Evolutionary conservation across 2,888 invertebrate genomes (phyloP).

Genomic region (Eustalomyia histrio): DNA sequence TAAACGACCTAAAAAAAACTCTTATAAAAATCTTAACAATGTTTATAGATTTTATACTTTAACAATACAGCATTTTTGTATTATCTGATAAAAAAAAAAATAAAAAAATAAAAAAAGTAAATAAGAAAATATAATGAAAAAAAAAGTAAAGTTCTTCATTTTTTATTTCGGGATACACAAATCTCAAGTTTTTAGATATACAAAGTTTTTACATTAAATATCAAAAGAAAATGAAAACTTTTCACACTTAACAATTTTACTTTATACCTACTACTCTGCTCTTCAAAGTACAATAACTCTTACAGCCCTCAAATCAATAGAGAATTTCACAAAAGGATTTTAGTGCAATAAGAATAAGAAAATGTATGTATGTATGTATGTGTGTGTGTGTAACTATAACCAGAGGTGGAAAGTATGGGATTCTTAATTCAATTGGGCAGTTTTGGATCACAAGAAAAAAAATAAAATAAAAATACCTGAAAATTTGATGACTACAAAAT

Average conservation of each 20-base stretch:
- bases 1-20: conserved; percentile 9
- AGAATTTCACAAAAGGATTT: background rate
- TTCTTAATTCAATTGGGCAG: too few relatives aligned
- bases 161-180: conserved; percentile 4
- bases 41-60: background rate
- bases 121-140: background rate
- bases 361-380: too few relatives aligned
- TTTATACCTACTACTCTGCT: background rate
- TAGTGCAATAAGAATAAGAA: too few relatives aligned
- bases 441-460: too few relatives aligned
- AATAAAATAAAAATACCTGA: too few relatives aligned
- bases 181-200: conserved; percentile 17
- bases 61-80: background rate
- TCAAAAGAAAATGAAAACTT: conserved; percentile 30
- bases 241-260: conserved; percentile 12
- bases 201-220: conserved; percentile 33
- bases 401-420: too few relatives aligned
- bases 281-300: background rate
- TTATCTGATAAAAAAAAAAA: background rate
- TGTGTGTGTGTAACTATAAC: too few relatives aligned
- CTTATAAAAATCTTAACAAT: conserved; percentile 14
- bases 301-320: background rate
- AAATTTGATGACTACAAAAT: too few relatives aligned
- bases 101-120: too few relatives aligned
- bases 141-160: background rate